phyloP scores from a whole-genome alignment of 2,113 vertebrate genomes.

The Ptilorrhoa leucosticta region DNA sequence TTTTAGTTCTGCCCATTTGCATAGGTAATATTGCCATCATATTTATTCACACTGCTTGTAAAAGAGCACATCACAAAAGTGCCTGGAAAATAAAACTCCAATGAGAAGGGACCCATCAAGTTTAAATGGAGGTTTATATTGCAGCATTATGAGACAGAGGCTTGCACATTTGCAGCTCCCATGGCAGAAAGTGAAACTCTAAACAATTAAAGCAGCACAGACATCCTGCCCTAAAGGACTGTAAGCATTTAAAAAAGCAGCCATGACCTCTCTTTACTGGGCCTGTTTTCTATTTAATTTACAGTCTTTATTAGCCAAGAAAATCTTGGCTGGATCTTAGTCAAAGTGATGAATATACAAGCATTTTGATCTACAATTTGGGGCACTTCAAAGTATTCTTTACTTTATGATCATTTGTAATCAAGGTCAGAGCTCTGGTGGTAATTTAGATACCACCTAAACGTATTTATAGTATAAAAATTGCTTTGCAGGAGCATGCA shows the following conservation, averaged over 20 bases:
- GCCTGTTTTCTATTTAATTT: slow-evolving; percentile 59
- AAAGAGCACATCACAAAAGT: slow-evolving; percentile 15
- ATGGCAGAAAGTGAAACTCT: slow-evolving; percentile 41
- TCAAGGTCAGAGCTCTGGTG: slow-evolving; percentile 44
- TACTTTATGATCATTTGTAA: slow-evolving; percentile 39
- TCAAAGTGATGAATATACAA: slow-evolving; percentile 36
- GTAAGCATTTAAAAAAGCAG: slow-evolving; percentile 49
- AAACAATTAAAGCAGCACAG: slow-evolving; percentile 58
- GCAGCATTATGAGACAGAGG: slow-evolving; percentile 20
- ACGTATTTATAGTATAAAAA: slow-evolving; percentile 4
- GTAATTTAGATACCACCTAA: slow-evolving; percentile 44
- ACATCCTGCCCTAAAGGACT: slow-evolving; percentile 25
- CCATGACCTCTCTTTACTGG: slow-evolving; percentile 39
- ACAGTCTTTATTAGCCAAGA: slow-evolving; percentile 54
- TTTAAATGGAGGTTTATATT: slow-evolving; percentile 58
- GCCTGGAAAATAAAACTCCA: slow-evolving; percentile 40
- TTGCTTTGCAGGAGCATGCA: neutral
- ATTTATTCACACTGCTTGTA: slow-evolving; percentile 39
- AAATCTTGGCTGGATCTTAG: slow-evolving; percentile 44
- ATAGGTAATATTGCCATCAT: slow-evolving; percentile 21
- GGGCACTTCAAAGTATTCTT: slow-evolving; percentile 47
- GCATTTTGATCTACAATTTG: slow-evolving; percentile 8
- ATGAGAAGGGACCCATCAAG: slow-evolving; percentile 62
- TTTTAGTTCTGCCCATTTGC: neutral
- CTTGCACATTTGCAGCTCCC: slow-evolving; percentile 28